phyloP scores from a whole-genome alignment of 2,797 vertebrate species.

The Champsocephalus esox region DNA sequence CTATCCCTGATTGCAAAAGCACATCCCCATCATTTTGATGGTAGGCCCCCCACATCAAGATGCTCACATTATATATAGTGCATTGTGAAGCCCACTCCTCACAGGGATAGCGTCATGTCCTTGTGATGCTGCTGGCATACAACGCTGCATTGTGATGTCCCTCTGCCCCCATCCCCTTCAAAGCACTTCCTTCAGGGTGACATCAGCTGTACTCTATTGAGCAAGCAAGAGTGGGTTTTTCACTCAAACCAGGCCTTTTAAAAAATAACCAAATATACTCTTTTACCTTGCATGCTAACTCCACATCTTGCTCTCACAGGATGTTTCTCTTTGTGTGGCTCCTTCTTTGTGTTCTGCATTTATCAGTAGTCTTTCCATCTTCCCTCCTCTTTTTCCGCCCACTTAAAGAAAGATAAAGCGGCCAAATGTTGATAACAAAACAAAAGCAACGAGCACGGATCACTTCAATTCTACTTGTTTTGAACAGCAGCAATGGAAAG shows the following conservation, averaged over 20 bases:
- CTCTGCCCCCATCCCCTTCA: conserved; percentile 83
- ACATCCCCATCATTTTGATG: conserved; percentile 50
- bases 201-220: conserved; percentile 72
- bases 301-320: conserved; percentile 48
- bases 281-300: conserved; percentile 31
- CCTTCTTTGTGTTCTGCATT: conserved; percentile 53
- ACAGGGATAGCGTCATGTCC: conserved; percentile 71
- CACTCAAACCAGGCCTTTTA: not conserved
- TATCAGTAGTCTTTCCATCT: conserved; percentile 63
- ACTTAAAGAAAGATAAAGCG: conserved; percentile 63
- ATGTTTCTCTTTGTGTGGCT: conserved; percentile 62
- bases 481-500: conserved; percentile 49
- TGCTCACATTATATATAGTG: conserved; percentile 37
- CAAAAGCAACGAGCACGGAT: conserved; percentile 58
- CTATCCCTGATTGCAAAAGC: conserved; percentile 46
- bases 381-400: conserved; percentile 47
- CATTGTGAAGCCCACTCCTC: conserved; percentile 63
- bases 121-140: conserved; percentile 60
- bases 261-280: not conserved
- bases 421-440: conserved; percentile 69
- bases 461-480: conserved; percentile 21
- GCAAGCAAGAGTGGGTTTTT: conserved; percentile 40
- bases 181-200: conserved; percentile 83
- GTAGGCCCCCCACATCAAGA: conserved; percentile 52
- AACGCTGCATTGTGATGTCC: conserved; percentile 80